Base-by-base conservation (phyloP, 2,113 vertebrate species). In the Litocranius walleri region DNA sequence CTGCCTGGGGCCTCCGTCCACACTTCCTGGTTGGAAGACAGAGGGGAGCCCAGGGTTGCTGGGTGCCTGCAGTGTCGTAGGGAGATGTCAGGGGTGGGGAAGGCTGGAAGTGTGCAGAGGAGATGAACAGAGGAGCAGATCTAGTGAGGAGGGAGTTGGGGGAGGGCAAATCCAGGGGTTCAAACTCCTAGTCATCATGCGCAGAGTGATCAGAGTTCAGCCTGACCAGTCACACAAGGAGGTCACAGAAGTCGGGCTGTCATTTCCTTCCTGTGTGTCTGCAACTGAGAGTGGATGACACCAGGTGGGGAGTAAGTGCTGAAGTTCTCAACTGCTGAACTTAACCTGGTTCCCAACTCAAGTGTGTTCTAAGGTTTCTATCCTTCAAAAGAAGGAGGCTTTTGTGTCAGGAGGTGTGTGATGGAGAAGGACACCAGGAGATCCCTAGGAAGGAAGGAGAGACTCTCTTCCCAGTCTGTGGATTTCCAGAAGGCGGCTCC, bases 401-500 rank as follows among this genome's bases (percentile, higher is more conserved):
- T 0, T 23, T 23, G 9, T n/a, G 27, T 36, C 13, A 43, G 56
- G 25, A 62, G 6, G 14, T 40, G 4, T 15, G 3, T 64, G 62
- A 36, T 21, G 54, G 27, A 27, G 19, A 67, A 81, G 1, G 11
- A 30, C 11, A 10, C 21, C 54, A 74, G 7, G 12, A 61, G n/a
- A 85, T 43, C 27, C 25, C 16, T 33, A 30, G 33, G n/a, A 78
- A 82, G 61, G 25, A 90, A 7, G 25, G 14, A 80, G 33, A 61
- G 36, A 62, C 33, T 2, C 48, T n/a, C 0, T 27, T n/a, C 1
- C 40, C 7, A 52, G 12, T 2, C 5, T 15, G 15, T 0, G 15
- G 27, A 12, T 9, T 97, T 95, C 85, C 74, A 62, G 90, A 59
- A 43, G 3, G 5, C 3, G n/a, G 5, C 8, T 43, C 9, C 12